Base-by-base conservation (phyloP, 2,113 vertebrate species). In the Girardinichthys multiradiatus region DNA sequence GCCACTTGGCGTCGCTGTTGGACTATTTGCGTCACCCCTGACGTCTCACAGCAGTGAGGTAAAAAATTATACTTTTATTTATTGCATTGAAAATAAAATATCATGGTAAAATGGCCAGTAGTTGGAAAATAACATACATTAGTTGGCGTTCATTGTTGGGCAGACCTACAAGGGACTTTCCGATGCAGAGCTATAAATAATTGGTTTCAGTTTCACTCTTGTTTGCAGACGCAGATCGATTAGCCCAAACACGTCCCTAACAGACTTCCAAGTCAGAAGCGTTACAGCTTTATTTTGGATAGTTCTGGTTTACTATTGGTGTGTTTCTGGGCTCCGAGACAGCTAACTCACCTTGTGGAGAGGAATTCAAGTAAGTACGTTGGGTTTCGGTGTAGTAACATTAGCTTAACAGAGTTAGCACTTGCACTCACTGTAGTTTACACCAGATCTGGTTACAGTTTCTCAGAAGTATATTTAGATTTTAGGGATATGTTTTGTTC, bases 151-250 rank as follows among this genome's bases (percentile, higher is more conserved):
- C 24, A 54, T 39, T n/a, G 45, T 0, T 2, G 26, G 27, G 10
- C 4, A 26, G 57, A 39, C 42, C 6, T 17, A 0, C 21, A 14
- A 0, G 77, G 83, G 78, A 29, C 73, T 89, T 89, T 77, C 87
- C 87, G 1, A 0, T 1, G 2, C 4, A 1, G 29, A 0, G 1
- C 1, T 10, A 45, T 70, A 70, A 81, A 63, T 10, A 19, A 0
- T 10, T 59, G 63, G 31, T 90, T 88, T 90, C 80, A 78, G 24
- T 90, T 88, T 90, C 84, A 17, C 0, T 76, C 24, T 69, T 21
- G 0, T 14, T 15, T 2, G 1, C 12, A 21, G 11, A 60, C 1
- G 6, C 0, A 0, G 4, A 13, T 42, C 57, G 0, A 0, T 4
- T 19, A 1, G 48, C 48, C 24, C 7, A 2, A 7, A n/a, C 8